These are phyloP conservation scores for Andrena flavipes DNA, from an alignment of 2,888 invertebrate species.

Conservation along the genomic window DNA sequence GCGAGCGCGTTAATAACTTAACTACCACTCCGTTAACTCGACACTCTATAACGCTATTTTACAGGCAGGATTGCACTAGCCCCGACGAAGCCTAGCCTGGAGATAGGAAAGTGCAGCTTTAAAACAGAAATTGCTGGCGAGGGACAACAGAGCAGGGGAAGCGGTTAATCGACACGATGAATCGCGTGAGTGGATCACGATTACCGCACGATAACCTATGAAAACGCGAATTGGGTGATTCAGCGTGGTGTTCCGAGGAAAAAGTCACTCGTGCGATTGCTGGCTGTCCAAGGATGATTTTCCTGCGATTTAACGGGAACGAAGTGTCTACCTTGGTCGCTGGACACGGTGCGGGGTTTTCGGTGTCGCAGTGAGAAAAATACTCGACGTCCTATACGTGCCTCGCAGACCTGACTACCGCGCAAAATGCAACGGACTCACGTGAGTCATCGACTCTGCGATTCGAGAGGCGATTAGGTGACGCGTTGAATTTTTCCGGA, in stretches of 20 bases:
- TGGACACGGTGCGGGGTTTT: background rate
- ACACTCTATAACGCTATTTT: background rate
- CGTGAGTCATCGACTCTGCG: conserved; percentile 18
- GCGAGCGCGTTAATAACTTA: conserved; percentile 33
- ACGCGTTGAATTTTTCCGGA: conserved; percentile 9
- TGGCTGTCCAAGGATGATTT: no score
- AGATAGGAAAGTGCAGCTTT: background rate
- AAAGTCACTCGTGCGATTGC: background rate
- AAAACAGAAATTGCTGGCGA: conserved; percentile 1
- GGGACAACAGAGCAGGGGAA: background rate
- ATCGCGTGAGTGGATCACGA: conserved; percentile 17
- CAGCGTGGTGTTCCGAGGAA: background rate
- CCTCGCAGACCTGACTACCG: conserved; percentile 24
- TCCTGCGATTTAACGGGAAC: no score
- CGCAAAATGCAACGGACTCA: conserved; percentile 49
- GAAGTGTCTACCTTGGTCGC: no score
- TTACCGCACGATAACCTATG: background rate
- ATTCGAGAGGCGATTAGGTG: conserved; percentile 27
- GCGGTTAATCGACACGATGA: conserved; percentile 20
- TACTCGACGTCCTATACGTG: background rate
- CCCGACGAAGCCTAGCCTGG: background rate
- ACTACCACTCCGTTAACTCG: conserved; percentile 7
- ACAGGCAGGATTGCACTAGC: background rate
- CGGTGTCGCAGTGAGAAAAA: background rate
- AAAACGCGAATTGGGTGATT: background rate